phyloP scores from a whole-genome alignment of 2,888 invertebrate species.

The Tribolium freemani region DNA sequence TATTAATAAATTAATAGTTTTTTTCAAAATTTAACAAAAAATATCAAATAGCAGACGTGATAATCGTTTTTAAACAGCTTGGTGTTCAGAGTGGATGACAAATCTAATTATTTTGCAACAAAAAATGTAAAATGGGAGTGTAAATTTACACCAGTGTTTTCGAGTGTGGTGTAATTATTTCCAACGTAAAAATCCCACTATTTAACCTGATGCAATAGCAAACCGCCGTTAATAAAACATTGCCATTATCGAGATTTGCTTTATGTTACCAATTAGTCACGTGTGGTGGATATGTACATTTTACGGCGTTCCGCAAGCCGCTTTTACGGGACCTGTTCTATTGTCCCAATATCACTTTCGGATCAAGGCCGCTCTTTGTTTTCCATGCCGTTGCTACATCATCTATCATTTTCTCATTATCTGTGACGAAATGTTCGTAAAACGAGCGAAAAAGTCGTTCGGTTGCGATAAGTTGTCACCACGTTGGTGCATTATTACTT shows the following conservation, averaged over 20 bases:
- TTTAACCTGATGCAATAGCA: not conserved
- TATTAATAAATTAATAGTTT: no score
- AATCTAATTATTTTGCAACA: not conserved
- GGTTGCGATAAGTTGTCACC: not conserved
- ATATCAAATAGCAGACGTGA: no score
- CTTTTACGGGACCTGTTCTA: not conserved
- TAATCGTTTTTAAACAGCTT: no score
- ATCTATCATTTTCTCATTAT: no score
- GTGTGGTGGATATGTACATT: not conserved
- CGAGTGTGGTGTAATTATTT: not conserved
- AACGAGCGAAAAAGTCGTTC: no score
- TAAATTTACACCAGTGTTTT: no score
- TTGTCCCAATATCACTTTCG: not conserved
- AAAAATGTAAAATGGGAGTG: no score
- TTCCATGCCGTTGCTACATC: no score
- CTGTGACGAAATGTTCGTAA: no score
- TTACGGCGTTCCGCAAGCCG: not conserved
- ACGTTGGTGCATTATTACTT: conserved; percentile 7
- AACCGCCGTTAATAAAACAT: not conserved
- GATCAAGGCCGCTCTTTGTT: not conserved
- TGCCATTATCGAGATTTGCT: not conserved
- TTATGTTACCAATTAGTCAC: not conserved
- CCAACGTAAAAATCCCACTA: not conserved
- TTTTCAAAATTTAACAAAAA: no score
- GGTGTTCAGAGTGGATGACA: no score